Evolutionary conservation across 1,140 invertebrate genomes (phyloP), one percentile per base, ranked within the genome.

Genomic region (Drosophila parabipectinata): DNA sequence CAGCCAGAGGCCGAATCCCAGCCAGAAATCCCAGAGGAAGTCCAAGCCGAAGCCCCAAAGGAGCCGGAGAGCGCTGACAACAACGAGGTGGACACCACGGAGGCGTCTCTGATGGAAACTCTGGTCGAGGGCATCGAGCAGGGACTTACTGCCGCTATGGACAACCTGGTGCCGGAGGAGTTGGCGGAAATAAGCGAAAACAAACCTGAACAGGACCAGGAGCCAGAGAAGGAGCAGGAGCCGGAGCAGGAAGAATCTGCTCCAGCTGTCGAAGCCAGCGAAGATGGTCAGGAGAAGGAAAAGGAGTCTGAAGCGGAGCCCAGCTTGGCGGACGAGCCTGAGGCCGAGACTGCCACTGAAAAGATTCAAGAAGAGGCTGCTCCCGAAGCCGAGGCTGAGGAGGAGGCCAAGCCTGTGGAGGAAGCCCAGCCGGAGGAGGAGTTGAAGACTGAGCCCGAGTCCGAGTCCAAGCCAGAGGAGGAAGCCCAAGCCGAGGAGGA

Each of bases 71-170:
- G 12, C 44, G 54, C 56, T n/a, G 81, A 68, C 6, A 77, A 57
- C n/a, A 77, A 57, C 9, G 82, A 74, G 47, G 61, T 78, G 45
- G 78, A 87, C 26, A 58, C 75, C 71, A 87, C 82, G 3, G 82
- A 87, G 47, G 57, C 75, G n/a, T 63, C 83, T 2, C 18, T 83
- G 12, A 51, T 79, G 44, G 59, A 81, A 21, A 47, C 72, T n/a
- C 63, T 87, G 26, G 71, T 51, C 2, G 63, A 69, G 12, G 63
- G 67, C 63, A 69, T 88, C 4, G 82, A 87, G 15, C 64, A 88
- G 26, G 83, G 82, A 2, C 78, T 85, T 2, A 82, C 59, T 8
- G 82, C 74, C 0, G 82, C 75, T 34, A 78, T 75, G 59, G 74
- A 69, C 24, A 64, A 82, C n/a, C 44, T 87, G 14, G 26, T 72